Percentiles rank a stretch among this genome's conserved stretches.
phyloP scores from a whole-genome alignment of 2,888 invertebrate species.

The Cephonodes hylas region DNA sequence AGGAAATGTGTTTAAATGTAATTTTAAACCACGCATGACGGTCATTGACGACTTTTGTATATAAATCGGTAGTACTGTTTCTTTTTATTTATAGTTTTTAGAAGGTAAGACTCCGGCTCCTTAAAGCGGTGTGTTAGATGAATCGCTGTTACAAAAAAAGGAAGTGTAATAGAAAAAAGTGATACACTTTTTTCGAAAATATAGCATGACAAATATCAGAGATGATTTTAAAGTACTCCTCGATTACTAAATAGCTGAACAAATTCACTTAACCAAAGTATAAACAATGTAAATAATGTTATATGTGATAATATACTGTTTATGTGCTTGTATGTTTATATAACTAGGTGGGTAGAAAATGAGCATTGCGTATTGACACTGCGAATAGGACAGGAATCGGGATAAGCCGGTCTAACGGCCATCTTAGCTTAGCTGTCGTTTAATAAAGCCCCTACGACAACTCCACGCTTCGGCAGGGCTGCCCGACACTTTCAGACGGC shows the following conservation, averaged over 20 bases:
- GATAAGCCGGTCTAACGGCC: conserved; percentile 77
- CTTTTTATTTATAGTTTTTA: too few species aligned
- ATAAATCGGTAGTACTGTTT: not conserved
- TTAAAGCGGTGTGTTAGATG: too few species aligned
- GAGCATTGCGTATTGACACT: conserved; percentile 65
- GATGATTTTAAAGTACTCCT: too few species aligned
- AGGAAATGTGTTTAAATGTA: not conserved
- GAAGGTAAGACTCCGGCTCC: too few species aligned
- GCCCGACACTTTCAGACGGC: conserved; percentile 23
- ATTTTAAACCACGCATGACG: not conserved
- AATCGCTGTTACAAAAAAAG: too few species aligned
- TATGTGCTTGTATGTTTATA: conserved; percentile 23
- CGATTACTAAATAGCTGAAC: too few species aligned
- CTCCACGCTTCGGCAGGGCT: conserved; percentile 63
- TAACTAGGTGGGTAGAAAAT: conserved; percentile 43
- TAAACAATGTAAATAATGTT: not conserved
- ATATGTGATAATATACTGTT: not conserved
- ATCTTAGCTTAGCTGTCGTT: conserved; percentile 71
- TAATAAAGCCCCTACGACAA: conserved; percentile 76
- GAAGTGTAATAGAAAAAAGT: too few species aligned
- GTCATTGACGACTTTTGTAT: not conserved
- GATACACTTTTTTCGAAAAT: too few species aligned
- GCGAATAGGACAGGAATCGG: conserved; percentile 68
- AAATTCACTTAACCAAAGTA: not conserved
- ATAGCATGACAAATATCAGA: too few species aligned